Evolutionary conservation across 2,888 invertebrate genomes (phyloP).

Genomic region (Lithodes maja): DNA sequence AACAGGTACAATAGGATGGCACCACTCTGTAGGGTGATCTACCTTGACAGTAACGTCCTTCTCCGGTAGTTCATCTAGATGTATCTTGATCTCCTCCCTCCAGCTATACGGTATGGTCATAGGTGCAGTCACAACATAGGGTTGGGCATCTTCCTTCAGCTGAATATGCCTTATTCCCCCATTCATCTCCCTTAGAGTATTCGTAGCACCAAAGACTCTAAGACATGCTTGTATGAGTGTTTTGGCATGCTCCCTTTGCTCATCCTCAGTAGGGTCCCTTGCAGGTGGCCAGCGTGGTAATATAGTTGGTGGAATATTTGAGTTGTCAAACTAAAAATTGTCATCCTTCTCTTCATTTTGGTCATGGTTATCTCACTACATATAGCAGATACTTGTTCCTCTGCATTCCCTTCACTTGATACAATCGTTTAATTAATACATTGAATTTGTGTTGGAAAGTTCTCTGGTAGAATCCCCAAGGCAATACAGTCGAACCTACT

Average conservation of each 20-base stretch:
- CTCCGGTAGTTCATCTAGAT: constrained; percentile 28
- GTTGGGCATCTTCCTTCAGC: constrained; percentile 12
- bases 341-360: not conserved
- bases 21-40: constrained; percentile 33
- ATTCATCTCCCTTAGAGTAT: constrained; percentile 31
- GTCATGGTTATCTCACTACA: too few species aligned
- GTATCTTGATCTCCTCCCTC: constrained; percentile 32
- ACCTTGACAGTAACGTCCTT: constrained; percentile 22
- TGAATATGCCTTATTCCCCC: constrained; percentile 12
- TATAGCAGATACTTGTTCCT: not conserved
- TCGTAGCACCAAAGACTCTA: constrained; percentile 19
- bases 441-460: constrained; percentile 10
- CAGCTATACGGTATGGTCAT: constrained; percentile 33
- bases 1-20: constrained; percentile 20
- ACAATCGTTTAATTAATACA: not conserved
- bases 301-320: not conserved
- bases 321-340: too few species aligned
- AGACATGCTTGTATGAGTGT: not conserved
- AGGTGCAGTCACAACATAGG: constrained; percentile 11
- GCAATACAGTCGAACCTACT: constrained; percentile 23
- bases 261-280: not conserved
- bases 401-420: too few species aligned
- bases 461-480: constrained; percentile 18
- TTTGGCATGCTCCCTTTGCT: constrained; percentile 6
- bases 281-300: constrained; percentile 12